Conservation (phyloP, 1,140 invertebrate genomes). For the Protaetia brevitarsis region DNA sequence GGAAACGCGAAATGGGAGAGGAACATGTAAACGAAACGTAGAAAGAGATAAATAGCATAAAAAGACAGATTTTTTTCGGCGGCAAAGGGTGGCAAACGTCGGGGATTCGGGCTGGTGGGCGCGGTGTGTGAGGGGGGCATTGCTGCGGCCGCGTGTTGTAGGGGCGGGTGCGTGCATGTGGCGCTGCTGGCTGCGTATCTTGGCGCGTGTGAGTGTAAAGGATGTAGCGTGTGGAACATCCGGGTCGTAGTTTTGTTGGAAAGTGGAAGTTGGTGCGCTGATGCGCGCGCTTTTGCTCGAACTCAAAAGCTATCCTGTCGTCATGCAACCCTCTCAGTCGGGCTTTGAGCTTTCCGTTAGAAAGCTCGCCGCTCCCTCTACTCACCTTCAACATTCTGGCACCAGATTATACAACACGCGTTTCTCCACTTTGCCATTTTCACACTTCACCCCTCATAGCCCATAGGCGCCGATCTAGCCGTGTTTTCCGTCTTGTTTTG, state of each 20-base stretch:
- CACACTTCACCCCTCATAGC: not conserved
- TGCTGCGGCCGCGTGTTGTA: too few relatives aligned
- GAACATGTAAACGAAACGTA: constrained; percentile 41
- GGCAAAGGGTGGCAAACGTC: not conserved
- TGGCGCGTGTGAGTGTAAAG: not conserved
- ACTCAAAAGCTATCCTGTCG: constrained; percentile 33
- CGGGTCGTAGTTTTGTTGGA: constrained; percentile 31
- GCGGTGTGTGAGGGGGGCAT: too few relatives aligned
- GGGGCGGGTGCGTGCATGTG: not conserved
- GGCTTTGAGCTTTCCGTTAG: constrained; percentile 28
- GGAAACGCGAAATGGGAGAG: constrained; percentile 41
- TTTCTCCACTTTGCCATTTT: not conserved
- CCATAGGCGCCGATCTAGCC: not conserved
- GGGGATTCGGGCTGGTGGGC: not conserved
- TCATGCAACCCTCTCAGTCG: constrained; percentile 35
- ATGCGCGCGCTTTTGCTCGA: constrained; percentile 32
- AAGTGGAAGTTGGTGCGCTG: constrained; percentile 24
- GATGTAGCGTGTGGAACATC: constrained; percentile 27
- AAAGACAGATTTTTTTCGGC: constrained; percentile 38
- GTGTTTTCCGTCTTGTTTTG: not conserved
- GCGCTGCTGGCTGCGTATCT: too few relatives aligned
- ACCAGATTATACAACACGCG: not conserved
- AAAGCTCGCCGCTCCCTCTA: constrained; percentile 9
- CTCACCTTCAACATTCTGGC: not conserved
- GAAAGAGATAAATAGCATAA: constrained; percentile 40